These are phyloP conservation scores for Atta cephalotes DNA, from an alignment of 1,140 invertebrate genomes.

Conservation along the genomic window DNA sequence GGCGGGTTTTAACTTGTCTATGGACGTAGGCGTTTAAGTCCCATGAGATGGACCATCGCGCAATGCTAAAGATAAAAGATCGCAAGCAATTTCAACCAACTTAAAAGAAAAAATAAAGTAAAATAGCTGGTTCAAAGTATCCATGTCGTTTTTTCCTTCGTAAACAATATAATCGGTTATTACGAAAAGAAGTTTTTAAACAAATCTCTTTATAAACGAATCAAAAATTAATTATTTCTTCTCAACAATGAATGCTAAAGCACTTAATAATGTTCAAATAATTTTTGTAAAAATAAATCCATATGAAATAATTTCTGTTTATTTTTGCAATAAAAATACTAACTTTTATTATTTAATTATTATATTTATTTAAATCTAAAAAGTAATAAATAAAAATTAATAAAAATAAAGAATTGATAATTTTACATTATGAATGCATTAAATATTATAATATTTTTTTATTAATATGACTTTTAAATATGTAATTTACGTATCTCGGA, in stretches of 20 bases:
- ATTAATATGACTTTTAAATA: not conserved
- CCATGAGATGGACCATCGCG: not conserved
- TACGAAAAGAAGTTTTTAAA: not conserved
- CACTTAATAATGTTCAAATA: not conserved
- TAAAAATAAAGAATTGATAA: not conserved
- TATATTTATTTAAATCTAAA: not conserved
- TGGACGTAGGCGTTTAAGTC: constrained; percentile 22
- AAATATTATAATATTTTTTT: constrained; percentile 3
- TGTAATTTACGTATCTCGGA: not conserved
- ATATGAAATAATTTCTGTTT: not conserved
- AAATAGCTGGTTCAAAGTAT: constrained; percentile 2
- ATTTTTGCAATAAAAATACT: not conserved
- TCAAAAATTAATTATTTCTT: not conserved
- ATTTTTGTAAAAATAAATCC: constrained; percentile 1
- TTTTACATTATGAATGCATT: not conserved
- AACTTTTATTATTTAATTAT: constrained; percentile 1
- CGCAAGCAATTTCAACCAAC: constrained; percentile 3
- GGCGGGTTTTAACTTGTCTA: constrained; percentile 30
- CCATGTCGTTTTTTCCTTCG: not conserved
- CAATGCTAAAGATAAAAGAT: constrained; percentile 42
- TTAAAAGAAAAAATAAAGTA: not conserved
- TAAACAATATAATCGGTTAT: not conserved
- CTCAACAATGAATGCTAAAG: not conserved
- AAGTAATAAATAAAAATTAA: not conserved
- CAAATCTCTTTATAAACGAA: not conserved